A percentile compares a stretch with the other conserved stretches of the same genome.
phyloP scores from a whole-genome alignment of 2,888 invertebrate species.

The Ophraella communa region DNA sequence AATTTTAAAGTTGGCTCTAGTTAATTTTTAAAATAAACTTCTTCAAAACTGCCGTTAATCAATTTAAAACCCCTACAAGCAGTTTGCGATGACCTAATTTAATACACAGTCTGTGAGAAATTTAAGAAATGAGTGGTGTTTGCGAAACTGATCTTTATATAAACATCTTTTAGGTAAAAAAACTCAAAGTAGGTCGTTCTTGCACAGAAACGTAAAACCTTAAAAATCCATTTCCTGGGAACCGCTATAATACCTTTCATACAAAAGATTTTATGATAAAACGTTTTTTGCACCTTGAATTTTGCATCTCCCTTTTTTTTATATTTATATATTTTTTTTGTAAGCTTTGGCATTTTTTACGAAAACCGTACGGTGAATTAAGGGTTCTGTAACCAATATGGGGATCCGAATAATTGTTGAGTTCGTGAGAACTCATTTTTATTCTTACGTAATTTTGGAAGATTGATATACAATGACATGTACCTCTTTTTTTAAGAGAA shows the following conservation, averaged over 20 bases:
- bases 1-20: background rate
- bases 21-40: background rate
- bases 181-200: slow-evolving; percentile 49
- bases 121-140: slow-evolving; percentile 14
- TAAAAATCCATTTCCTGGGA: slow-evolving; percentile 49
- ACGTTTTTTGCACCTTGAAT: slow-evolving; percentile 38
- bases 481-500: background rate
- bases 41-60: slow-evolving; percentile 21
- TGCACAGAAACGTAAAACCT: slow-evolving; percentile 42
- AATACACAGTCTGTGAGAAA: slow-evolving; percentile 30
- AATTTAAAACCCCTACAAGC: slow-evolving; percentile 5
- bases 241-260: slow-evolving; percentile 30
- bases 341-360: background rate
- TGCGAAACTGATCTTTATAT: slow-evolving; percentile 29
- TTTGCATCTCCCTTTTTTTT: slow-evolving; percentile 42
- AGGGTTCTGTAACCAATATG: slow-evolving; percentile 32
- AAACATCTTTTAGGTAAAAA: slow-evolving; percentile 47
- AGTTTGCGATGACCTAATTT: slow-evolving; percentile 30
- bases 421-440: slow-evolving; percentile 37
- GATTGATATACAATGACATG: slow-evolving; percentile 28
- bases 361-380: slow-evolving; percentile 22
- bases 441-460: slow-evolving; percentile 27
- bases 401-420: slow-evolving; percentile 36
- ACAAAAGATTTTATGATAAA: slow-evolving; percentile 33
- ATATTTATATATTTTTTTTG: slow-evolving; percentile 8